Conservation (phyloP, 2,888 invertebrate genomes). For the Lumbricus terrestris region DNA sequence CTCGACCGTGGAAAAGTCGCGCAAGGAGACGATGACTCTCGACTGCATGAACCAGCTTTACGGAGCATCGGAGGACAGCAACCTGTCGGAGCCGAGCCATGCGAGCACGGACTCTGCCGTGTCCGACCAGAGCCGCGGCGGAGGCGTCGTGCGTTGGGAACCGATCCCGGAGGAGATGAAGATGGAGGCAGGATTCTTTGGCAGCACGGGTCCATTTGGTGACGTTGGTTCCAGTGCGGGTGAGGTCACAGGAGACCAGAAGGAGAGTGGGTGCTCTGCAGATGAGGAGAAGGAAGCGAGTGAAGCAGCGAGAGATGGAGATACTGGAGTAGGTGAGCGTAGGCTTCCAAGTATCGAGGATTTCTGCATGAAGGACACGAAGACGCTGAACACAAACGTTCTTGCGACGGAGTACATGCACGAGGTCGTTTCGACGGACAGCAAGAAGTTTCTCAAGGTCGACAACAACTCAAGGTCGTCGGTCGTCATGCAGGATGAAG, state of each 20-base stretch:
- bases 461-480: slow-evolving; percentile 54
- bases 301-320: neutral
- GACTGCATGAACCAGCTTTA: slow-evolving; percentile 19
- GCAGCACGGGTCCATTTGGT: neutral
- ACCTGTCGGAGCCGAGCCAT: slow-evolving; percentile 42
- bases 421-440: slow-evolving; percentile 63
- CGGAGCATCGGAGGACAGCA: slow-evolving; percentile 47
- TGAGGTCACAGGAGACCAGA: neutral
- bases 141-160: neutral
- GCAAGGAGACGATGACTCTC: slow-evolving; percentile 5
- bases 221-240: neutral
- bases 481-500: slow-evolving; percentile 18
- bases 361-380: slow-evolving; percentile 65
- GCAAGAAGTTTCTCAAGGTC: slow-evolving; percentile 65
- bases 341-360: slow-evolving; percentile 58
- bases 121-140: slow-evolving; percentile 8
- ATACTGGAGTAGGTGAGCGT: slow-evolving; percentile 9
- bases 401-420: slow-evolving; percentile 39
- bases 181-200: neutral
- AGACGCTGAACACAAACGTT: slow-evolving; percentile 67
- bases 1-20: neutral
- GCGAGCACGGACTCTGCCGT: neutral
- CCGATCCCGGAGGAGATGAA: slow-evolving; percentile 28
- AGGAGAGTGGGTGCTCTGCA: neutral
- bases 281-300: neutral